Base-by-base conservation (phyloP, 2,797 vertebrate genomes). In the Spheniscus humboldti region DNA sequence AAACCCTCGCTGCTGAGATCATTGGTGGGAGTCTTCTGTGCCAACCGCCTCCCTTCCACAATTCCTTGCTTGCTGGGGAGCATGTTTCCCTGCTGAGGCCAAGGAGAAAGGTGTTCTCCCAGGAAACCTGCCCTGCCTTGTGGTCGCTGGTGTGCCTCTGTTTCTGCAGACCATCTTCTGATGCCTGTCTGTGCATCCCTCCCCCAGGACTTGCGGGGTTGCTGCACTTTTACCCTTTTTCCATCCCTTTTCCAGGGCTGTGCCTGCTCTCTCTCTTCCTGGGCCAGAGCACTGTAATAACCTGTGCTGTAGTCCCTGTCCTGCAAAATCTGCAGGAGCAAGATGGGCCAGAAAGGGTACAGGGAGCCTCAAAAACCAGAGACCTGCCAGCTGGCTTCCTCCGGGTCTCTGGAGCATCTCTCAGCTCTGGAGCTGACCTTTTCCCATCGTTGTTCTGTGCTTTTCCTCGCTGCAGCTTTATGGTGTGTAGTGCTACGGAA, bases 141-240 rank as follows among this genome's bases (percentile, higher is more conserved):
- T 41, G 14, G 14, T 45, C 0, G 1, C 71, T 68, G 45, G 30
- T 2, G 0, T 66, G 47, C 25, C 7, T 18, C 3, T 1, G 2
- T 22, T 22, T 41, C 35, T 71, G 50, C 45, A 82, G 33, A 15
- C 2, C 24, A 1, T 45, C 43, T 59, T 25, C 55, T 50, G 64
- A 11, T 23, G n/a, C n/a, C 39, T 43, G 7, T 27, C 39, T 37
- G 8, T 19, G 28, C 3, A 2, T 48, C 33, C 14, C 3, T 68
- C 16, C 3, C 4, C 4, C 3, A 0, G 59, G 17, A 8, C 41
- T 69, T 52, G 20, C 39, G 31, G 41, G 10, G 1, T 20, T 56
- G 55, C 50, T 93, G 86, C 7, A 18, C 45, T 45, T 90, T 59
- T 41, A 25, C 52, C 5, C 24, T 56, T 86, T 60, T 35, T 27